Evolutionary conservation across 2,113 vertebrate genomes (phyloP).

Genomic region (Fulica atra): DNA sequence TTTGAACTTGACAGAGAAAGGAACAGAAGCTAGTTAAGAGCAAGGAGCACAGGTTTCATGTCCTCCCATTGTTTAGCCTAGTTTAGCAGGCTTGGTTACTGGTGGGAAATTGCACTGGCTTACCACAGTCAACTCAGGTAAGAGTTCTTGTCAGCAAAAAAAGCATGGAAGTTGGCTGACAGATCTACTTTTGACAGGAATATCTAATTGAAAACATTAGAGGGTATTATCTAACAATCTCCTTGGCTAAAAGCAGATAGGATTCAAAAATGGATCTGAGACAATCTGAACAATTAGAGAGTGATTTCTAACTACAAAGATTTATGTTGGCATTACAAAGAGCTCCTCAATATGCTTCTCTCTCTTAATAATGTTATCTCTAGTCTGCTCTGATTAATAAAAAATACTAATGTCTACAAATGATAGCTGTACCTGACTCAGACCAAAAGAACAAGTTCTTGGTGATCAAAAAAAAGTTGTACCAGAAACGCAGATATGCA

Average conservation of each 20-base stretch:
- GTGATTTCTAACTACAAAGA: background rate
- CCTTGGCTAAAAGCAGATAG: background rate
- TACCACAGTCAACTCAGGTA: background rate
- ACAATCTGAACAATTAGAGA: background rate
- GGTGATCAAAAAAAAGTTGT: background rate
- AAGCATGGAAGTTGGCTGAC: background rate
- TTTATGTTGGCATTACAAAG: background rate
- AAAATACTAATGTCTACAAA: background rate
- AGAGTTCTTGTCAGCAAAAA: background rate
- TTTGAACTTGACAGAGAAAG: background rate
- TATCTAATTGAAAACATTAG: background rate
- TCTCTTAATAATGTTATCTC: background rate
- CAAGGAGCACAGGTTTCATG: background rate
- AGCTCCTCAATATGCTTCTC: background rate
- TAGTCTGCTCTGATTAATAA: background rate
- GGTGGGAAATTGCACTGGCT: background rate
- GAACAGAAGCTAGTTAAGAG: background rate
- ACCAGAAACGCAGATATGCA: background rate
- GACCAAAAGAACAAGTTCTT: fast-evolving
- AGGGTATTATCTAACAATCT: background rate
- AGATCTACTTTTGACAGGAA: background rate
- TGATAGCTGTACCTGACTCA: background rate
- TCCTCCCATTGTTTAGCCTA: background rate
- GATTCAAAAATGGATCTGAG: background rate
- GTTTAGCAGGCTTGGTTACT: background rate